Evolutionary conservation across 2,888 invertebrate genomes (phyloP), one percentile per base, ranked within the genome.

Genomic region (Cybosia mesomella): DNA sequence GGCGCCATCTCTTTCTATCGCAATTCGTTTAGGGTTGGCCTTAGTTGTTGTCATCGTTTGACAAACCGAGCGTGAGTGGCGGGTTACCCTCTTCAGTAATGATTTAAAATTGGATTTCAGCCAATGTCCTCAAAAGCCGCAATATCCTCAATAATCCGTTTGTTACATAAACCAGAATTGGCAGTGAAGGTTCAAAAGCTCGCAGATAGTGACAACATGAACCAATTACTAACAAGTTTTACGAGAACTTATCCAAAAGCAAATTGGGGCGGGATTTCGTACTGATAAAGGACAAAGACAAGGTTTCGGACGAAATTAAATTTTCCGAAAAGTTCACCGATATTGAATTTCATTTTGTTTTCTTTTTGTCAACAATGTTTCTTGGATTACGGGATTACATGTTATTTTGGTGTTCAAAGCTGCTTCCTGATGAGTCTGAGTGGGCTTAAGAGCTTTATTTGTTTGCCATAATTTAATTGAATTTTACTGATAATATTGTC

Each of bases 151-250:
- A 64, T 57, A 64, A 64, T 57, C 55, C 57, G 57, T 58, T 66
- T n/a, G 39, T 74, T 72, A 67, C 24, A 68, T 22, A 74, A 60
- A 70, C 62, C 49, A 69, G 63, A 71, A 70, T 66, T 68, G 60
- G 62, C 53, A 32, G 53, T 66, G 68, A 61, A 54, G 69, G 36
- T 61, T 64, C 57, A 67, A 62, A 73, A 74, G 54, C 61, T 71
- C 18, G n/a, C 65, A 49, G 53, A 67, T 68, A 68, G 66, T 66
- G 71, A 74, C 58, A 77, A 76, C 72, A 79, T 65, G 67, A 71
- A 71, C 72, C 78, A 73, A 82, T 83, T 81, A 77, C 78, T 73
- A 74, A 73, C 73, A 74, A 80, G 65, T 79, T 80, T 73, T 79
- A 75, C 34, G 49, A 43, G 63, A 81, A 79, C 74, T 81, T 72